Base-by-base conservation (phyloP, 92 coral and sea anemone genomes). In the Umimayanthus kanabou region DNA sequence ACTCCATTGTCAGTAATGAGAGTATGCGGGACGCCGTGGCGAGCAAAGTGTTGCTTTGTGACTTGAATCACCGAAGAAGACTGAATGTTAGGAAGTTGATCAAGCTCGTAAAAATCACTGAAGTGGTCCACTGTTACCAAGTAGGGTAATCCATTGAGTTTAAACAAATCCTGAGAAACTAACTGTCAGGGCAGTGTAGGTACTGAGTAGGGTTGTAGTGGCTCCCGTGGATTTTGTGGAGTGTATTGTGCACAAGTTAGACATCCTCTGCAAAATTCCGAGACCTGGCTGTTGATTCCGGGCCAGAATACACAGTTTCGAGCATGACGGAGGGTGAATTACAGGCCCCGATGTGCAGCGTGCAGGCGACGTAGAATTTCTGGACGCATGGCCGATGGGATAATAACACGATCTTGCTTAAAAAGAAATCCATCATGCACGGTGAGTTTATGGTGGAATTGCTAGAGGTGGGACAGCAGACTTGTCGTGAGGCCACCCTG, bases 221-320 rank as follows among this genome's bases (percentile, higher is more conserved):
- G 94, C 76, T 89, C 90, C 11, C 85, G 89, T 47, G 90, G 83
- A 66, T 89, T 84, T 76, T 92, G 92, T 0, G 89, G 90, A 4
- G 84, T 66, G 84, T 86, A 55, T 70, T 91, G 91, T 0, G 93
- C 95, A 91, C 95, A 93, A 30, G 85, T 80, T 74, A 61, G 76
- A 76, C 95, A 93, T 61, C 78, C 29, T 29, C 85, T 67, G 76
- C 96, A 93, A 88, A 89, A 69, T 42, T 87, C 91, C 2, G 80
- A 79, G 77, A 93, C 79, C 76, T 87, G 91, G 26, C 86, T 76
- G 70, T 86, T 89, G 67, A 91, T 77, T 50, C 90, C 92, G 6
- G 81, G 93, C 93, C 94, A 91, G 86, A 91, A 93, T 14, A 91
- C 92, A 77, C 94, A 89, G 82, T 49, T 90, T n/a, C 91, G 82